Base-by-base conservation (phyloP, 2,888 invertebrate genomes). In the Folsomia manolachei region DNA sequence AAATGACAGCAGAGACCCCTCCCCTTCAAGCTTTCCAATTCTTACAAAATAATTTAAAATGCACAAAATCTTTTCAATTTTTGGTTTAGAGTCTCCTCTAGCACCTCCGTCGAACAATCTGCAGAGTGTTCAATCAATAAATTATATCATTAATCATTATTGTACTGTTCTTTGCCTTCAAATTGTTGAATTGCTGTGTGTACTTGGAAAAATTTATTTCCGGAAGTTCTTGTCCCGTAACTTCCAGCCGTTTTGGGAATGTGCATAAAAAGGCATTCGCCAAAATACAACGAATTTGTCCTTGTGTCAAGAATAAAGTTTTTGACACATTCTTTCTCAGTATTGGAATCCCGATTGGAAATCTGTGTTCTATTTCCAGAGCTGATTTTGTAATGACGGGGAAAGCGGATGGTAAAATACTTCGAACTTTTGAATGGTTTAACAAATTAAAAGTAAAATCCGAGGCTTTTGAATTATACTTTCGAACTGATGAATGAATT, bases 1-100 rank as follows among this genome's bases (percentile, higher is more conserved):
- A 60, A 61, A 75, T 18, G 71, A 71, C 0, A 75, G 56, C 11
- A 75, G 65, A 14, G 63, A 19, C 9, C 26, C 63, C 7, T 63
- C 26, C 2, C 24, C 25, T 63, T 26, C 63, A 19, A 63, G 18
- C 4, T n/a, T 7, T 56, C 21, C 21, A 56, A 56, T 21, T 56
- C 19, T 7, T 19, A 7, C 7, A n/a, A 63, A 63, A 25, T 63
- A 26, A 25, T 26, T 19, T 7, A 23, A n/a, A 63, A 63, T 63
- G 11, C 63, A 63, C 24, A 26, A 4, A 19, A 25, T 23, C 24
- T 63, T 63, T 63, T 63, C 63, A 9, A 56, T 14, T n/a, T 56
- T 56, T 56, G 56, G 56, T n/a, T 56, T 18, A 14, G 56, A 56
- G n/a, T 19, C n/a, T 21, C 56, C 56, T 14, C 56, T 7, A 56